phyloP scores from a whole-genome alignment of 2,113 vertebrate genomes.

The Bufo gargarizans region DNA sequence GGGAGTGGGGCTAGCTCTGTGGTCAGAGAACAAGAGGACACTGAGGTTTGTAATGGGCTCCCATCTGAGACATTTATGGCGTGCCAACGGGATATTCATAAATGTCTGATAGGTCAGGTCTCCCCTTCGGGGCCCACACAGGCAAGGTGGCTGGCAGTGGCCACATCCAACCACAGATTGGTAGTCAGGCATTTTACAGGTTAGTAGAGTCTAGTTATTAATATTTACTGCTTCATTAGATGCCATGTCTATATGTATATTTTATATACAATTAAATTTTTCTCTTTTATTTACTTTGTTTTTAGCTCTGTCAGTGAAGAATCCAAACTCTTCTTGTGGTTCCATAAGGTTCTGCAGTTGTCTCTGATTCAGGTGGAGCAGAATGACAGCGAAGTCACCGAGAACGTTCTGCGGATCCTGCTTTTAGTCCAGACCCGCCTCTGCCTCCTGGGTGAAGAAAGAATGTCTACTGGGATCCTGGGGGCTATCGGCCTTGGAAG shows the following conservation, averaged over 20 bases:
- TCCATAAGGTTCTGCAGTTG: conserved; percentile 88
- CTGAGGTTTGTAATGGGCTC: too few relatives aligned
- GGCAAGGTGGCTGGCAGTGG: too few relatives aligned
- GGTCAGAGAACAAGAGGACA: too few relatives aligned
- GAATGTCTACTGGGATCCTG: conserved; percentile 87
- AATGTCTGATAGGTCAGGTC: too few relatives aligned
- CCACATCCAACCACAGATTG: too few relatives aligned
- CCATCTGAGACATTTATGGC: too few relatives aligned
- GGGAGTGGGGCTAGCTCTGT: too few relatives aligned
- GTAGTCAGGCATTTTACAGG: neutral
- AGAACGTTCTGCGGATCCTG: conserved; percentile 73
- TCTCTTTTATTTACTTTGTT: neutral
- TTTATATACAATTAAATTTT: neutral
- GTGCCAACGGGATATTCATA: too few relatives aligned
- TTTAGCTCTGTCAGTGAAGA: conserved; percentile 84
- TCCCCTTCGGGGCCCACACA: too few relatives aligned
- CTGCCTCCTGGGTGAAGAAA: conserved; percentile 86
- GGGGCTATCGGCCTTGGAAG: conserved; percentile 91
- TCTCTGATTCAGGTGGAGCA: conserved; percentile 85
- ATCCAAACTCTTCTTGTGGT: conserved; percentile 96
- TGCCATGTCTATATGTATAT: neutral
- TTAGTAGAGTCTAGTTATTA: neutral
- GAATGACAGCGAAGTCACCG: conserved; percentile 68
- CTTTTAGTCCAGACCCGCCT: conserved; percentile 80
- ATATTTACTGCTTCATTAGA: neutral